Evolutionary conservation across 2,888 invertebrate species (phyloP).

Genomic region (Limnephilus lunatus): DNA sequence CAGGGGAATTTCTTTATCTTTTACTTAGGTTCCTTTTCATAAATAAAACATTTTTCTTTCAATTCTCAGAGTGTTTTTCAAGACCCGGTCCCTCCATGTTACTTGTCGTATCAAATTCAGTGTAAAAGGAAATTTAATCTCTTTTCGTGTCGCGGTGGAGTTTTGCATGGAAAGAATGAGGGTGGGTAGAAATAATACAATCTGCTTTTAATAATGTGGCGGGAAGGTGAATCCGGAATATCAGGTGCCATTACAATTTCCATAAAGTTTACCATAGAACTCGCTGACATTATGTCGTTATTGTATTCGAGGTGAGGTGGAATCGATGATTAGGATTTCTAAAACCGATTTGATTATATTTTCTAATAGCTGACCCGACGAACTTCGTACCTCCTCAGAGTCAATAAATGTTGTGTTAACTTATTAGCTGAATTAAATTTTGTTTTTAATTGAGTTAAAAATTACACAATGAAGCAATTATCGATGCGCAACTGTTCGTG

Average conservation of each 20-base stretch:
- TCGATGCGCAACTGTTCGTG: no score
- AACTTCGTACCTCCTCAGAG: no score
- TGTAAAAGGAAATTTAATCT: conserved; percentile 41
- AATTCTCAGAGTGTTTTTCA: conserved; percentile 8
- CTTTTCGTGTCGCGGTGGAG: conserved; percentile 17
- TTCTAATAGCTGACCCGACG: no score
- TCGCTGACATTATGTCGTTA: conserved; percentile 11
- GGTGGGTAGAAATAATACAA: conserved; percentile 22
- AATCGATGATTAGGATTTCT: not conserved
- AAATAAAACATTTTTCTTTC: conserved; percentile 23
- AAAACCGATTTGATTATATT: not conserved
- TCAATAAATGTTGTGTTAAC: no score
- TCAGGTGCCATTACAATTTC: conserved; percentile 37
- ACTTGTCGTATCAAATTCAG: conserved; percentile 39
- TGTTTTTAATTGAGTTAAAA: no score
- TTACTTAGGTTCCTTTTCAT: conserved; percentile 12
- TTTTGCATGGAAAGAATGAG: conserved; percentile 18
- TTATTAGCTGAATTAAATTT: no score
- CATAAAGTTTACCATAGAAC: conserved; percentile 39
- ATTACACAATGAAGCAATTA: no score
- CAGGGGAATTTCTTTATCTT: not conserved
- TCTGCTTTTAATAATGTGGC: conserved; percentile 24
- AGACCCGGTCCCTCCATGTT: not conserved
- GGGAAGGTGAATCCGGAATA: conserved; percentile 2
- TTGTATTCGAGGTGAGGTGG: not conserved